Base-by-base conservation (phyloP, 1,140 invertebrate genomes). In the Globodera rostochiensis region DNA sequence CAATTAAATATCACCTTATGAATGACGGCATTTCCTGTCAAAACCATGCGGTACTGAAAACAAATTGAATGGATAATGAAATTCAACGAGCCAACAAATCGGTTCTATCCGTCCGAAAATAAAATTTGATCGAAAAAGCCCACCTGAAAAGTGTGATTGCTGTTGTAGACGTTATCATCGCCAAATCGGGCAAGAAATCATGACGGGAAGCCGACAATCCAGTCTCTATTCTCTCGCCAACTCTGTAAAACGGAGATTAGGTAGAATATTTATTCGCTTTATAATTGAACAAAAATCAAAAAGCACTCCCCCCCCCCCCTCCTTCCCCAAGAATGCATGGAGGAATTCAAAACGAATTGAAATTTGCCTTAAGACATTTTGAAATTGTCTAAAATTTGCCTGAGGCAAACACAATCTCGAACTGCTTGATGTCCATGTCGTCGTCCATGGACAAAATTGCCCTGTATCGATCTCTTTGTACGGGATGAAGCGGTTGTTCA, bases 401-500 rank as follows among this genome's bases (percentile, higher is more conserved):
- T 93, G 90, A 99, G 15, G 95, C 97, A 91, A 99, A 98, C 67
- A 98, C 93, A 83, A 99, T 98, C 91, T 99, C 97, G 90, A 99
- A 97, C 90, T 98, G 96, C 75, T 96, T 91, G 4, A 99, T 91
- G 91, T 98, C 96, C 13, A 96, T 96, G 91, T 99, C 97, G 90
- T 99, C 97, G 88, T 99, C 98, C 7, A 99, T 94, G 6, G 95
- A 98, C 3, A 99, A 92, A 73, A 99, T 93, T 3, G 96, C 96
- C 91, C 98, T 0, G 97, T 99, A 91, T 98, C 94, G 79, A 99
- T 96, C 15, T 94, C 93, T 90, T 96, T 94, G 88, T 95, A 96
- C 0, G 97, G 97, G 74, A 98, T 90, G 91, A 99, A 99, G 64
- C 97, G 93, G 91, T 99, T 99, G 90, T 99, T 99, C 46, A 99